phyloP scores from a whole-genome alignment of 1,140 invertebrate species.

The Anastrepha ludens region DNA sequence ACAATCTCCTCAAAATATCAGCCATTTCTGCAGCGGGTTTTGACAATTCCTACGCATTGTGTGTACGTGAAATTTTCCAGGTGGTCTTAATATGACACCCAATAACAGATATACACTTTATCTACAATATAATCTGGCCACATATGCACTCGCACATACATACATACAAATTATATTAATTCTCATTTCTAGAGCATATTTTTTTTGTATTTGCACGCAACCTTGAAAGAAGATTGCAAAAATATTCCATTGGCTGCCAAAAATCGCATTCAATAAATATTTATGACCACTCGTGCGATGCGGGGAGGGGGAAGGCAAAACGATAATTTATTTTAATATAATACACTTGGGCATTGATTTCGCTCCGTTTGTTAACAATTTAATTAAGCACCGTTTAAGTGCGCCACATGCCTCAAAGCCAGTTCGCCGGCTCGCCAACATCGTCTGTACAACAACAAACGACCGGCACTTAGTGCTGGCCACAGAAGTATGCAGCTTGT shows the following conservation, averaged over 20 bases:
- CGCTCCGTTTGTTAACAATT: constrained; percentile 36
- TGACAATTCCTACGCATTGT: too few relatives aligned
- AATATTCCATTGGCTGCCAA: neutral
- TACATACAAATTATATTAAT: neutral
- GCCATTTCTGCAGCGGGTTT: too few relatives aligned
- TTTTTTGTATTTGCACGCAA: neutral
- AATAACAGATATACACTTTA: too few relatives aligned
- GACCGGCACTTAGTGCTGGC: neutral
- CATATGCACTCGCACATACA: neutral
- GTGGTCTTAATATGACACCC: too few relatives aligned
- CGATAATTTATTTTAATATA: constrained; percentile 48
- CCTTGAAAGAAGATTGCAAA: constrained; percentile 12
- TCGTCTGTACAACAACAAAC: neutral
- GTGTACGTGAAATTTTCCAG: too few relatives aligned
- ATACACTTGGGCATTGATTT: constrained; percentile 50
- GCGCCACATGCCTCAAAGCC: constrained; percentile 38
- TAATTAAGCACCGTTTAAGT: constrained; percentile 46
- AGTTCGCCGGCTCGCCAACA: neutral
- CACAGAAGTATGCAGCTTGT: neutral
- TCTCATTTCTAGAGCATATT: neutral
- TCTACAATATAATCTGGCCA: too few relatives aligned
- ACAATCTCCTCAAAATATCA: too few relatives aligned
- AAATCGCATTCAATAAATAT: constrained; percentile 21
- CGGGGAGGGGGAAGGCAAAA: neutral
- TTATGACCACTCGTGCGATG: neutral